These are phyloP conservation scores for Seriola rivoliana DNA, from an alignment of 2,113 vertebrate species.

Conservation along the genomic window DNA sequence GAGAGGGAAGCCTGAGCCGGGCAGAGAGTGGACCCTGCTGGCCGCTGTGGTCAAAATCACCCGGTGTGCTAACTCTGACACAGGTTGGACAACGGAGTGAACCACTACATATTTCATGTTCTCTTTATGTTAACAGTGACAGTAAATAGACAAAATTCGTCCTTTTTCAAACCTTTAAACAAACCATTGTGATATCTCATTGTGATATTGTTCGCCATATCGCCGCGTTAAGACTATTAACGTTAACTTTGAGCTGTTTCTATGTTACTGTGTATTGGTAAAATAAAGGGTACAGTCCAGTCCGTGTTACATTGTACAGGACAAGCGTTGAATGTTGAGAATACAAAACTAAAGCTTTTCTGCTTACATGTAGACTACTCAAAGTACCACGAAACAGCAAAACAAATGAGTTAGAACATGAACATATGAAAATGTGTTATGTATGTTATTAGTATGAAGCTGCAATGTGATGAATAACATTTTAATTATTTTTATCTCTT, in stretches of 20 bases:
- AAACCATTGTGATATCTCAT: too few relatives aligned
- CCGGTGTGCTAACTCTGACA: not conserved
- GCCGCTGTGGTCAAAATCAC: slow-evolving; percentile 87
- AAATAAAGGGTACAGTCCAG: too few relatives aligned
- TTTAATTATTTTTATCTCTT: slow-evolving; percentile 8
- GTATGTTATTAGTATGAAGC: not conserved
- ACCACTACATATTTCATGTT: not conserved
- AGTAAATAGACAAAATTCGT: not conserved
- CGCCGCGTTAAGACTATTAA: too few relatives aligned
- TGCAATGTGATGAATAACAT: not conserved
- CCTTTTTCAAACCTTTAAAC: too few relatives aligned
- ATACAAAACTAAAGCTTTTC: too few relatives aligned
- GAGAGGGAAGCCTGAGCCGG: slow-evolving; percentile 90
- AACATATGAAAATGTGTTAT: too few relatives aligned
- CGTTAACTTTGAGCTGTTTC: too few relatives aligned
- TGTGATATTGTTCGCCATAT: too few relatives aligned
- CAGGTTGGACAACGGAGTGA: slow-evolving; percentile 51
- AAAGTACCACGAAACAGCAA: not conserved
- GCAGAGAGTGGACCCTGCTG: slow-evolving; percentile 92
- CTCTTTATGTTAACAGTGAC: not conserved
- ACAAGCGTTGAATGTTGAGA: too few relatives aligned
- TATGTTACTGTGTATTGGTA: too few relatives aligned
- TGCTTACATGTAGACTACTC: not conserved
- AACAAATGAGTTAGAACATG: not conserved
- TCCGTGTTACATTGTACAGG: too few relatives aligned